Evolutionary conservation across 2,797 vertebrate genomes (phyloP).

Genomic region (Petrocephalus sullivani): DNA sequence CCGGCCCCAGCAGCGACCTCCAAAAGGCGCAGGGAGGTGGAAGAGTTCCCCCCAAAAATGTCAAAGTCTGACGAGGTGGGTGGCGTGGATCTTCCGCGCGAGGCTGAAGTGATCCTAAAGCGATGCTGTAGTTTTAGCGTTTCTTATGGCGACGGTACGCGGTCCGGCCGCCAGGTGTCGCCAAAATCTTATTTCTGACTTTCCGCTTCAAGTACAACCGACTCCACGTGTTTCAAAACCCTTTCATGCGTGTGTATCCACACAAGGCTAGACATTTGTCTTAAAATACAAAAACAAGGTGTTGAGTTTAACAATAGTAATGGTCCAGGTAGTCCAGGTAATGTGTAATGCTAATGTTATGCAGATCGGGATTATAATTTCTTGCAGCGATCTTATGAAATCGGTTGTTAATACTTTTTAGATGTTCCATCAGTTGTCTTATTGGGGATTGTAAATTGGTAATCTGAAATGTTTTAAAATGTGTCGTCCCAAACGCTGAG

Average conservation of each 20-base stretch:
- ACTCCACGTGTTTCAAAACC: neutral
- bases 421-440: neutral
- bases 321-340: no score
- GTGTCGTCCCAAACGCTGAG: neutral
- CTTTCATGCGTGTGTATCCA: neutral
- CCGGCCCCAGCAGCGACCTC: neutral
- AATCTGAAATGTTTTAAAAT: neutral
- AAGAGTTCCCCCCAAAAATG: neutral
- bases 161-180: conserved; percentile 15
- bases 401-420: neutral
- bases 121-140: neutral
- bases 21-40: conserved; percentile 44
- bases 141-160: neutral
- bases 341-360: neutral
- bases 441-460: neutral
- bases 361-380: neutral
- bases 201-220: neutral
- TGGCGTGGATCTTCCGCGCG: neutral
- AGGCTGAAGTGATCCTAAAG: neutral
- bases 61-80: neutral
- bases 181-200: neutral
- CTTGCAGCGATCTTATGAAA: neutral
- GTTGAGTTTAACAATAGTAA: neutral
- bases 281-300: neutral
- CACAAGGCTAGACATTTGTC: neutral